A percentile compares a stretch with the other conserved stretches of the same genome.
These are phyloP conservation scores for Oncorhynchus gorbuscha DNA, from an alignment of 2,113 vertebrate genomes.

Conservation along the genomic window DNA sequence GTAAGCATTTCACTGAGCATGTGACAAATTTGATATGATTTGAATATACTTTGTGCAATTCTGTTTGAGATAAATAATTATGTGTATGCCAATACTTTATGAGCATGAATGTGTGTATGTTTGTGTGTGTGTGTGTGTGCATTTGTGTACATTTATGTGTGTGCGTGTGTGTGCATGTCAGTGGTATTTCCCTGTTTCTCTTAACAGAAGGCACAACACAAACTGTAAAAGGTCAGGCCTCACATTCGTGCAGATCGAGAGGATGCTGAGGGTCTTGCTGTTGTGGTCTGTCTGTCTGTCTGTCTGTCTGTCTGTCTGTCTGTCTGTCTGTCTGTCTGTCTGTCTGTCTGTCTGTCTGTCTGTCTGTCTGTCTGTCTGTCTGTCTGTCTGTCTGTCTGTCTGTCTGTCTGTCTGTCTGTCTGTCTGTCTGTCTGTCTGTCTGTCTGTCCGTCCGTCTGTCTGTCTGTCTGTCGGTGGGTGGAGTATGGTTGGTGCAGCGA, in stretches of 20 bases:
- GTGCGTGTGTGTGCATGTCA: background rate
- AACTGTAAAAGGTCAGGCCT: background rate
- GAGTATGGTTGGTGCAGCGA: too few species aligned
- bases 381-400: background rate
- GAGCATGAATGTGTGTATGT: background rate
- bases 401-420: background rate
- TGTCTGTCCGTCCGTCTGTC: background rate
- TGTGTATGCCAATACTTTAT: background rate
- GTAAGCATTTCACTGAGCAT: too few species aligned
- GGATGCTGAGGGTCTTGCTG: background rate
- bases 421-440: background rate
- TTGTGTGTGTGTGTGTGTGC: too few species aligned
- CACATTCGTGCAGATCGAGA: background rate
- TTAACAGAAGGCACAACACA: background rate
- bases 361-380: background rate
- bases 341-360: too few species aligned
- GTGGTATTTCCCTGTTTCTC: background rate
- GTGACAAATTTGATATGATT: too few species aligned
- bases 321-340: too few species aligned
- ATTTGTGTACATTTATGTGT: background rate
- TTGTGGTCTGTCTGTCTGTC: background rate
- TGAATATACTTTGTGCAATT: too few species aligned
- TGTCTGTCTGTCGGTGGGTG: background rate
- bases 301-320: background rate
- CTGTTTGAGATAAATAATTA: too few species aligned